Percentiles rank a stretch among this genome's conserved stretches.
phyloP scores from a whole-genome alignment of 2,797 vertebrate genomes.

The Amblyopsis hoosieri region DNA sequence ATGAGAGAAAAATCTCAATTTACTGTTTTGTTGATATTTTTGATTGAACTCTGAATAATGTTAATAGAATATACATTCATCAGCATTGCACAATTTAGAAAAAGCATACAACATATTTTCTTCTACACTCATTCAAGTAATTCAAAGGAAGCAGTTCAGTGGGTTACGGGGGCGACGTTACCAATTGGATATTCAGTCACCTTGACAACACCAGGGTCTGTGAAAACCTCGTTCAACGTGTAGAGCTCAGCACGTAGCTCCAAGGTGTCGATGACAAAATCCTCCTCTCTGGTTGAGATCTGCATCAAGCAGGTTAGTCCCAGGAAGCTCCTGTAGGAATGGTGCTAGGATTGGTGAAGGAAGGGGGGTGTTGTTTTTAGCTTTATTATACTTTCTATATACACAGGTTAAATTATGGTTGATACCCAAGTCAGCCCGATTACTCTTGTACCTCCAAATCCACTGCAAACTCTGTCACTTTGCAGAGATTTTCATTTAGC shows the following conservation, averaged over 20 bases:
- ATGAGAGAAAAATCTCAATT: too few species aligned
- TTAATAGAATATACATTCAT: background rate
- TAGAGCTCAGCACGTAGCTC: slow-evolving; percentile 90
- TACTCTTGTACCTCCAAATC: slow-evolving; percentile 88
- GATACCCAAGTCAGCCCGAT: background rate
- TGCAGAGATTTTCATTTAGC: slow-evolving; percentile 89
- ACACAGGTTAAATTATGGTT: background rate
- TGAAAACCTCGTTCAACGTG: slow-evolving; percentile 93
- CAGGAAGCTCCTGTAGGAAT: slow-evolving; percentile 94
- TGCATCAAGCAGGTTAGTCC: slow-evolving; percentile 96
- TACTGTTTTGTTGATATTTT: background rate
- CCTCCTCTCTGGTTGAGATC: slow-evolving; percentile 91
- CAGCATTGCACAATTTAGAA: slow-evolving; percentile 3
- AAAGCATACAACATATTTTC: background rate
- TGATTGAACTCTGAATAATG: background rate
- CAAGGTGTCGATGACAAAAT: slow-evolving; percentile 90
- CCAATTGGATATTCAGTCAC: slow-evolving; percentile 67
- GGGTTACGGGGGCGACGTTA: background rate
- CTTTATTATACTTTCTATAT: background rate
- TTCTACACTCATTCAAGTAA: background rate
- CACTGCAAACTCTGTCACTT: slow-evolving; percentile 87
- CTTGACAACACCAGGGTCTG: slow-evolving; percentile 90
- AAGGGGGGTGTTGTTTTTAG: background rate
- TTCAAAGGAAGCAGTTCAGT: background rate
- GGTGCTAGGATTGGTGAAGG: slow-evolving; percentile 79